These are phyloP conservation scores for Acanthurus lineatus DNA, from an alignment of 2,797 vertebrate genomes.

Conservation along the genomic window DNA sequence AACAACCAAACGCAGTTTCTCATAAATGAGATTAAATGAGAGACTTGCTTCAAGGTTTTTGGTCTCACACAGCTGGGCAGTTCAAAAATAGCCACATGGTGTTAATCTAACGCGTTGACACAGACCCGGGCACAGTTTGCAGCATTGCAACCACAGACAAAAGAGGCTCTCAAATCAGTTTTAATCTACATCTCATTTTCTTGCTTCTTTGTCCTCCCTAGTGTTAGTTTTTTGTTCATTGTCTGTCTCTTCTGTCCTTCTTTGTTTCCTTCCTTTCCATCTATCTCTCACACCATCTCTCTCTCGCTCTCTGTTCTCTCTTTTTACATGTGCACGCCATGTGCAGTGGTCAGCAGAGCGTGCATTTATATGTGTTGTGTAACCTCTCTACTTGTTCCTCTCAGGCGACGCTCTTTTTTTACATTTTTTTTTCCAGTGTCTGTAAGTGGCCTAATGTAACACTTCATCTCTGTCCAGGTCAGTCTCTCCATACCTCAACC, in stretches of 20 bases:
- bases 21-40: not conserved
- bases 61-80: not conserved
- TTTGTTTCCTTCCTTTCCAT: slow-evolving; percentile 39
- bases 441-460: slow-evolving; percentile 28
- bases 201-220: slow-evolving; percentile 3
- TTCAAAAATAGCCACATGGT: not conserved
- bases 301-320: slow-evolving; percentile 1
- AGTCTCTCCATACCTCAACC: slow-evolving; percentile 92
- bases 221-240: not conserved
- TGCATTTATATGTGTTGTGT: slow-evolving; percentile 55
- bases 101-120: not conserved
- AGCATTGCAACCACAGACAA: slow-evolving; percentile 10
- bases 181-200: not conserved
- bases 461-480: slow-evolving; percentile 84
- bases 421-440: not conserved
- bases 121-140: not conserved
- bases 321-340: slow-evolving; percentile 22
- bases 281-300: slow-evolving; percentile 10
- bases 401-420: not conserved
- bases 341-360: slow-evolving; percentile 46
- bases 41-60: not conserved
- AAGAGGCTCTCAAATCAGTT: not conserved
- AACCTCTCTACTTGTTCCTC: slow-evolving; percentile 45
- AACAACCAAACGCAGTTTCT: not conserved
- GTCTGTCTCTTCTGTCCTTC: not conserved